Evolutionary conservation across 2,888 invertebrate genomes (phyloP).

Genomic region (Acanthosepion esculentum): DNA sequence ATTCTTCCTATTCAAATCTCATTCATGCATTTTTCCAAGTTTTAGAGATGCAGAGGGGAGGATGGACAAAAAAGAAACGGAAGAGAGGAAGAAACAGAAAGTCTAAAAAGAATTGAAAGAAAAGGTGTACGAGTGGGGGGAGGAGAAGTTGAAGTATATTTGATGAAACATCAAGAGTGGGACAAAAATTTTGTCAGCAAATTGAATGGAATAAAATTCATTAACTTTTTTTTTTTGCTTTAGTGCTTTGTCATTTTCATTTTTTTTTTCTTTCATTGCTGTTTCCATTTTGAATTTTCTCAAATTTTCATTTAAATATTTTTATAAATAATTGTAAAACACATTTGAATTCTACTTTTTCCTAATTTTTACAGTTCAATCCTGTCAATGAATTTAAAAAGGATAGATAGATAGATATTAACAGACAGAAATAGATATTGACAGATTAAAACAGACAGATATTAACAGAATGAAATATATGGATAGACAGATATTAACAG

Average conservation of each 20-base stretch:
- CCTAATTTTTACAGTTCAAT: background rate
- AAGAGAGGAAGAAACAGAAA: background rate
- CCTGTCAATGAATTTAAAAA: background rate
- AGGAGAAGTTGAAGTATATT: background rate
- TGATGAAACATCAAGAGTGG: background rate
- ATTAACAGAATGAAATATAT: too few relatives aligned
- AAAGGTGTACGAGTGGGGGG: background rate
- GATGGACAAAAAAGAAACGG: background rate
- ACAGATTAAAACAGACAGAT: background rate
- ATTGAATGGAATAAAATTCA: conserved; percentile 33
- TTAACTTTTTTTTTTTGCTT: background rate
- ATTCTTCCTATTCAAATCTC: too few relatives aligned
- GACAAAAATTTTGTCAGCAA: background rate
- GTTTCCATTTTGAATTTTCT: background rate
- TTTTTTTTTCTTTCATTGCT: background rate
- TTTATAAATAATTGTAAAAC: background rate
- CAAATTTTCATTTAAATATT: conserved; percentile 13
- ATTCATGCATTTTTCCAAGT: too few relatives aligned
- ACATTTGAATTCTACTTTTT: background rate
- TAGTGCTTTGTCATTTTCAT: background rate
- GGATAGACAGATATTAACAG: background rate
- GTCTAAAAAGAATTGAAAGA: background rate
- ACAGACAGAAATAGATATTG: background rate
- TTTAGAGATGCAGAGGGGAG: too few relatives aligned
- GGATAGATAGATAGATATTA: background rate